Evolutionary conservation across 1,140 invertebrate genomes (phyloP).

Genomic region (Drosophila aff.): DNA sequence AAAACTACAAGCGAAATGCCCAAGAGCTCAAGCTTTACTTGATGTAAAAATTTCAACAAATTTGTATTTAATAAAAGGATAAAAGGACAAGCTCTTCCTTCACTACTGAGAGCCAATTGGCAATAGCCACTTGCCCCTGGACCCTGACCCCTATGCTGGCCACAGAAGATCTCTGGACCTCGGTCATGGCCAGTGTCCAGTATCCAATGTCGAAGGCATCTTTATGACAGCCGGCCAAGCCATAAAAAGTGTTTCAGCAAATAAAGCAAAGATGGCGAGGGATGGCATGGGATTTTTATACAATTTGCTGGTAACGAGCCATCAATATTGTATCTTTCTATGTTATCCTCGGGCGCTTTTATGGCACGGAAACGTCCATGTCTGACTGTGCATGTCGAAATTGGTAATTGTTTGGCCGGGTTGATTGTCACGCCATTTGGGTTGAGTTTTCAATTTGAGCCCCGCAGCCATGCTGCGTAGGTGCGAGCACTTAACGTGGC

Average conservation of each 20-base stretch:
- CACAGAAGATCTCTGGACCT: slow-evolving; percentile 19
- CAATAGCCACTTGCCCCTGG: slow-evolving; percentile 22
- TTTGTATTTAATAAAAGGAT: neutral
- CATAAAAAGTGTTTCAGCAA: slow-evolving; percentile 52
- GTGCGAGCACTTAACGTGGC: slow-evolving; percentile 63
- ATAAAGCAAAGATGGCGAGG: slow-evolving; percentile 49
- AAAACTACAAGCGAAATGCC: neutral
- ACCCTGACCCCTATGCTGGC: neutral
- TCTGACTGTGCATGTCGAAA: slow-evolving; percentile 59
- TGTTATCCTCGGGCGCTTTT: slow-evolving; percentile 48
- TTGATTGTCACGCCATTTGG: slow-evolving; percentile 50
- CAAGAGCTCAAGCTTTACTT: neutral
- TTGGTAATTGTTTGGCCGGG: slow-evolving; percentile 58
- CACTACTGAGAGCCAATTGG: neutral
- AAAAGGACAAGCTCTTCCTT: neutral
- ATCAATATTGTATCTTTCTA: slow-evolving; percentile 60
- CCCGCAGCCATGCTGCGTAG: slow-evolving; percentile 29
- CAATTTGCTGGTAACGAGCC: slow-evolving; percentile 64
- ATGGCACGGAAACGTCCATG: slow-evolving; percentile 57
- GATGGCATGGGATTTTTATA: slow-evolving; percentile 49
- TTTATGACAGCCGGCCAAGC: slow-evolving; percentile 43
- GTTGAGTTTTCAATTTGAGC: slow-evolving; percentile 61
- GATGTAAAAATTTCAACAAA: neutral
- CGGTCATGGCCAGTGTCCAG: slow-evolving; percentile 26
- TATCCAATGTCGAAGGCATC: slow-evolving; percentile 47